Conservation (phyloP, 1,140 invertebrate genomes). For the Galleria mellonella region DNA sequence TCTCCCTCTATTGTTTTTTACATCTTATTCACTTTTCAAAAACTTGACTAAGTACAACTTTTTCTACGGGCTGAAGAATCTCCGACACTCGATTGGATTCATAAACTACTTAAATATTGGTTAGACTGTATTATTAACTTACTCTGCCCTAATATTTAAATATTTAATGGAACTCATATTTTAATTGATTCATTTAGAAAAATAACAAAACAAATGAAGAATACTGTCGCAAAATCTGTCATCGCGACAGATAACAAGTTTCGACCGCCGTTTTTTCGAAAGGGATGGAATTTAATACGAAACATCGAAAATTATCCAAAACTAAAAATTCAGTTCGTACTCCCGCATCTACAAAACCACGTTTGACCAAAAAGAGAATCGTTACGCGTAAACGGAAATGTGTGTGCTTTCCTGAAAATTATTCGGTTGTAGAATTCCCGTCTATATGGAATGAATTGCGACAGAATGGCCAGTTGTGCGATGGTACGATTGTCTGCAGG, state of each 20-base stretch:
- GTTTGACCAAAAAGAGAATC: constrained; percentile 59
- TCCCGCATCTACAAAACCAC: constrained; percentile 49
- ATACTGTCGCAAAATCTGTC: constrained; percentile 41
- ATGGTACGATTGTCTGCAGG: constrained; percentile 75
- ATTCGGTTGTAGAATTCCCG: constrained; percentile 76
- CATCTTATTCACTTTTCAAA: too few relatives aligned
- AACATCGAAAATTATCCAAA: constrained; percentile 72
- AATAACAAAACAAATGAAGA: constrained; percentile 43
- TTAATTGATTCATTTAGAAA: background rate
- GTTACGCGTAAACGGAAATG: constrained; percentile 64
- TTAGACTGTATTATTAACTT: too few relatives aligned
- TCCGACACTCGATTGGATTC: too few relatives aligned
- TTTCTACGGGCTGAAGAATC: too few relatives aligned
- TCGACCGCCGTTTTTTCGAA: constrained; percentile 71
- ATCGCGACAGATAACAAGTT: constrained; percentile 63
- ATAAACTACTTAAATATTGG: too few relatives aligned
- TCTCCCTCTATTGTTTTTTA: too few relatives aligned
- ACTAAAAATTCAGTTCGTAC: constrained; percentile 69
- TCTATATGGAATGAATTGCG: constrained; percentile 79
- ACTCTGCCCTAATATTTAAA: background rate
- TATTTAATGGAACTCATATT: background rate
- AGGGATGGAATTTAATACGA: constrained; percentile 73
- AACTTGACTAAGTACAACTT: too few relatives aligned
- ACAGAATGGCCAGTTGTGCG: constrained; percentile 76
- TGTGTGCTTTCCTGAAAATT: constrained; percentile 67